These are phyloP conservation scores for Trissoscelio sp. DNA, from an alignment of 2,888 invertebrate species.

Conservation along the genomic window DNA sequence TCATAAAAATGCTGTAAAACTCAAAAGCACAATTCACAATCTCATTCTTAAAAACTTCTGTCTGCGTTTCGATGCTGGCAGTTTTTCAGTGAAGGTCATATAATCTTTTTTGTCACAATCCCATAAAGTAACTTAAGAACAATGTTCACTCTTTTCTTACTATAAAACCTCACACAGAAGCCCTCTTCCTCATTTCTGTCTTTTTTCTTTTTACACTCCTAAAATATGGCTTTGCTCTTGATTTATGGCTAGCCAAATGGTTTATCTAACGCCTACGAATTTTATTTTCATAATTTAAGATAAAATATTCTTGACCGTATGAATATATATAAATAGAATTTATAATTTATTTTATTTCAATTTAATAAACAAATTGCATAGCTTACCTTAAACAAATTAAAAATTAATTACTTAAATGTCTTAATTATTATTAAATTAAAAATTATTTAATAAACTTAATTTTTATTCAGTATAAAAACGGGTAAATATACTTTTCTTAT, in stretches of 20 bases:
- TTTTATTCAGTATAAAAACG: not conserved
- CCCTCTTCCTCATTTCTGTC: slow-evolving; percentile 56
- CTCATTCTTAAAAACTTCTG: slow-evolving; percentile 76
- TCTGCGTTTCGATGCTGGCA: slow-evolving; percentile 57
- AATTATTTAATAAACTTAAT: not conserved
- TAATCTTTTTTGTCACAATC: slow-evolving; percentile 73
- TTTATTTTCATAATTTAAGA: slow-evolving; percentile 23
- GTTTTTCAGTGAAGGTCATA: slow-evolving; percentile 69
- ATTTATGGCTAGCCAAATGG: slow-evolving; percentile 65
- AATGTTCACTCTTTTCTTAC: slow-evolving; percentile 70
- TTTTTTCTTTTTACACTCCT: slow-evolving; percentile 45
- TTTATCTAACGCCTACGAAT: slow-evolving; percentile 35
- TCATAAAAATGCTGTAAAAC: slow-evolving; percentile 78
- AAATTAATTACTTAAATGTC: no score
- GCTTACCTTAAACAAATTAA: no score
- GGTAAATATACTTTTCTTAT: not conserved
- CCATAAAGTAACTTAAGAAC: slow-evolving; percentile 69
- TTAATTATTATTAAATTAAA: no score
- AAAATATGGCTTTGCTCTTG: slow-evolving; percentile 50
- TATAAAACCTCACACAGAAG: slow-evolving; percentile 63
- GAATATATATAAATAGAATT: no score
- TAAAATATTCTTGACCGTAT: no score
- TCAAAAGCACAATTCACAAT: slow-evolving; percentile 77
- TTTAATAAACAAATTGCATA: no score
- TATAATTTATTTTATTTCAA: not conserved